Evolutionary conservation across 2,113 vertebrate species (phyloP).

Genomic region (Chloropsis hardwickii): DNA sequence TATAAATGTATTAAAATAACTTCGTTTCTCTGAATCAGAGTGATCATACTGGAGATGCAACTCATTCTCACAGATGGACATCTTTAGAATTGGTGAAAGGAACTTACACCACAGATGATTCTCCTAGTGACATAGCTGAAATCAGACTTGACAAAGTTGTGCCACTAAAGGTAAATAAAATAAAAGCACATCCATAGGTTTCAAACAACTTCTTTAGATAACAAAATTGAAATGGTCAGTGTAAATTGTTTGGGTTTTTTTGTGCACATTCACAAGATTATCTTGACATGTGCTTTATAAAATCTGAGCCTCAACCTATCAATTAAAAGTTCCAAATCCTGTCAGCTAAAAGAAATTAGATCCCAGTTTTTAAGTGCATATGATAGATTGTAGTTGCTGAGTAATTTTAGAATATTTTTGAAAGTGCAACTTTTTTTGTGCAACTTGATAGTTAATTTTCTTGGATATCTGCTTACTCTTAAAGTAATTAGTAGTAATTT

Average conservation of each 20-base stretch:
- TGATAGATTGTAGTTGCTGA: not conserved
- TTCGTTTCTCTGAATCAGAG: conserved; percentile 76
- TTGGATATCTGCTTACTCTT: not conserved
- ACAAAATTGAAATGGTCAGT: not conserved
- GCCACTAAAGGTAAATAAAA: conserved; percentile 86
- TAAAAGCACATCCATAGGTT: not conserved
- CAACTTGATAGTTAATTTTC: not conserved
- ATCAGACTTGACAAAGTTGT: conserved; percentile 97
- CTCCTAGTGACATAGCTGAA: conserved; percentile 95
- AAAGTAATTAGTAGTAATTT: not conserved
- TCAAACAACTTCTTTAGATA: not conserved
- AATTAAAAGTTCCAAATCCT: not conserved
- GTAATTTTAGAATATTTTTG: not conserved
- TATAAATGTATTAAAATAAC: not conserved
- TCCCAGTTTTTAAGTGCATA: not conserved
- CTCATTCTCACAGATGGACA: conserved; percentile 97
- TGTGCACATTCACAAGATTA: not conserved
- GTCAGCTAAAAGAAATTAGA: not conserved
- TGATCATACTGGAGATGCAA: conserved; percentile 91
- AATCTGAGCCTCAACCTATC: not conserved
- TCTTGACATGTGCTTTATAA: not conserved
- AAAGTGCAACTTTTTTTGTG: not conserved
- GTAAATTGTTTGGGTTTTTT: not conserved
- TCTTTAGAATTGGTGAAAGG: conserved; percentile 96
- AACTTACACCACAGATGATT: conserved; percentile 97